Evolutionary conservation across 2,888 invertebrate species (phyloP), one percentile per base, ranked within the genome.

Genomic region (Drosophila buzzatii): DNA sequence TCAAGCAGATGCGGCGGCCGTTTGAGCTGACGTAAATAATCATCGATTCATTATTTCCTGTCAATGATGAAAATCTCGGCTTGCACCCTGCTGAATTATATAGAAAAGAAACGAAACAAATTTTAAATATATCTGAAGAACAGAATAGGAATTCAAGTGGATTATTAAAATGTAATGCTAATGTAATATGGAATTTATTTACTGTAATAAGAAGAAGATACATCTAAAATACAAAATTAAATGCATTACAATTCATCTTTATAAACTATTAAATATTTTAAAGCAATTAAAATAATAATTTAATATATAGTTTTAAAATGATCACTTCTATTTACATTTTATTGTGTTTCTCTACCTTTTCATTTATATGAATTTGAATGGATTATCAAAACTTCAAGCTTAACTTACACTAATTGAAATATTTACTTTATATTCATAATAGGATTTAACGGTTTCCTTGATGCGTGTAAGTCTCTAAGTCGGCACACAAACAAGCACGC

Each of bases 21-120:
- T 79, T 69, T 81, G 76, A 87, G 82, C 87, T 82, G 83, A 80
- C 76, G 72, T 76, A 86, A 86, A 86, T 74, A 79, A 74, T 90
- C 87, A 86, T 89, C 88, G 86, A 86, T 90, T 90, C 89, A 84
- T 89, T 89, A 88, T 87, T 76, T 67, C 66, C 76, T 74, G 77
- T 85, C 81, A 81, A 82, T 81, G 81, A 82, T 76, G 82, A 79
- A 85, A 80, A 76, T 88, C 70, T 70, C 71, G 55, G 61, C 62
- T 51, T 79, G 77, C 59, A 65, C 71, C 70, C 79, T 73, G 70
- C 69, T 61, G 16, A 59, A 73, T 44, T 23, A 35, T 33, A 70
- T 42, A 47, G 61, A 41, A 66, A 53, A 53, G 23, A 41, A 55
- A 55, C 62, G 16, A 42, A 51, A 64, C 18, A 8, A 16, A 31